Percentiles rank a stretch among this genome's conserved stretches.
phyloP scores from a whole-genome alignment of 2,888 invertebrate species.

The Iphiclides podalirius region DNA sequence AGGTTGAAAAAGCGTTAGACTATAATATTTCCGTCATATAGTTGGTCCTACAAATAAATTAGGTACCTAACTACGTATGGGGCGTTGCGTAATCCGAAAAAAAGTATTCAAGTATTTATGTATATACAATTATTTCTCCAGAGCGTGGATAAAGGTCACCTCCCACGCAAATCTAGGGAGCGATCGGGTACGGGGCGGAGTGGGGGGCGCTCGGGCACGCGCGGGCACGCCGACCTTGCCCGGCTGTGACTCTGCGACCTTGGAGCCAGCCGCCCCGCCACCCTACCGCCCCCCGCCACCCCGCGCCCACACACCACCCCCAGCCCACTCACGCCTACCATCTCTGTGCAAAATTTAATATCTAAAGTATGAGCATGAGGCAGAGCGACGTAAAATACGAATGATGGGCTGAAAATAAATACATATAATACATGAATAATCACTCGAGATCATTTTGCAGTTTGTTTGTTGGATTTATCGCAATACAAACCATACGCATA shows the following conservation, averaged over 20 bases:
- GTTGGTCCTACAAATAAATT: too few species aligned
- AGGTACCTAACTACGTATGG: too few species aligned
- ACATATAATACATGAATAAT: too few species aligned
- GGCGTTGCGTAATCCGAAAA: conserved; percentile 48
- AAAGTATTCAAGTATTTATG: conserved; percentile 62
- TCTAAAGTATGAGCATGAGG: conserved; percentile 46
- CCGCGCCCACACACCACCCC: conserved; percentile 32
- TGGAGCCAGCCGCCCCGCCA: conserved; percentile 55
- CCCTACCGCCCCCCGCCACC: conserved; percentile 32
- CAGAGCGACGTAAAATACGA: conserved; percentile 44
- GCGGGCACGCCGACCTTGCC: conserved; percentile 78
- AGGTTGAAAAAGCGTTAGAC: too few species aligned
- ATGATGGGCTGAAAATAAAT: too few species aligned
- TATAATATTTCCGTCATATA: too few species aligned
- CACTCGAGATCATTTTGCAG: too few species aligned
- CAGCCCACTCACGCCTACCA: conserved; percentile 48
- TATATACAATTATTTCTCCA: conserved; percentile 70
- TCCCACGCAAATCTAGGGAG: conserved; percentile 74
- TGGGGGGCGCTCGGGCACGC: conserved; percentile 59
- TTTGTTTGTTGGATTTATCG: too few species aligned
- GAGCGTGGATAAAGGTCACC: conserved; percentile 76
- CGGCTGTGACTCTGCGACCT: conserved; percentile 80
- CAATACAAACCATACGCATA: too few species aligned
- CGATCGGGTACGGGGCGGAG: conserved; percentile 50
- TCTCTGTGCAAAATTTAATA: conserved; percentile 70